Percentiles rank a stretch among this genome's conserved stretches.
These are phyloP conservation scores for Chrysemys picta DNA, from an alignment of 2,113 vertebrate species.

Conservation along the genomic window DNA sequence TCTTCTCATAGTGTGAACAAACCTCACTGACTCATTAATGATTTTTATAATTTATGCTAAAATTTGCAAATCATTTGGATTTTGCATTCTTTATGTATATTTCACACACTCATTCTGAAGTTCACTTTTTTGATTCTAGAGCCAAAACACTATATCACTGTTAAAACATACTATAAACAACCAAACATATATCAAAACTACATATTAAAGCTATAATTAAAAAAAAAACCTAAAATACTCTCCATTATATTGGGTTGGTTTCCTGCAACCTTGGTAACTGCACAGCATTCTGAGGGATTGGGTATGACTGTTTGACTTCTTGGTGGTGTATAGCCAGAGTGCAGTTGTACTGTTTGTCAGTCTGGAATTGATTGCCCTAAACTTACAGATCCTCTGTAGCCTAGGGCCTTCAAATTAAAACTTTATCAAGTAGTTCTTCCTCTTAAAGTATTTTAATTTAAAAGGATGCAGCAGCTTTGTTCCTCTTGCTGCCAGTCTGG, in stretches of 20 bases:
- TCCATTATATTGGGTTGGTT: background rate
- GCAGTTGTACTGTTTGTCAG: background rate
- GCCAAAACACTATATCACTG: background rate
- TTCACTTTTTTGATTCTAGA: background rate
- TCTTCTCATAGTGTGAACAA: background rate
- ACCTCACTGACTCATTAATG: background rate
- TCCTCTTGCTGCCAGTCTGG: background rate
- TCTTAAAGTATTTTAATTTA: constrained; percentile 1
- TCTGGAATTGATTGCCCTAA: background rate
- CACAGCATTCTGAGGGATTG: background rate
- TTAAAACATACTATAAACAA: background rate
- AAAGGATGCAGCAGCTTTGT: background rate
- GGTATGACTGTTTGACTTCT: background rate
- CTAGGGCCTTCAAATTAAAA: background rate
- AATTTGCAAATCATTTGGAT: background rate
- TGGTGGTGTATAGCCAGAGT: background rate
- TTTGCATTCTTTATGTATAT: accelerated
- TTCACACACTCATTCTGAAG: background rate
- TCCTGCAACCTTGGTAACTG: background rate
- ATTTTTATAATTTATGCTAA: background rate
- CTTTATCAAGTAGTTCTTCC: background rate
- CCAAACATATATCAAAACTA: background rate
- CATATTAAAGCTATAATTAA: too few species aligned
- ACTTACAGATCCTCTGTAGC: background rate
- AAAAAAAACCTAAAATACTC: background rate